These are phyloP conservation scores for Phragmatobia fuliginosa DNA, from an alignment of 2,888 invertebrate genomes.

Conservation along the genomic window DNA sequence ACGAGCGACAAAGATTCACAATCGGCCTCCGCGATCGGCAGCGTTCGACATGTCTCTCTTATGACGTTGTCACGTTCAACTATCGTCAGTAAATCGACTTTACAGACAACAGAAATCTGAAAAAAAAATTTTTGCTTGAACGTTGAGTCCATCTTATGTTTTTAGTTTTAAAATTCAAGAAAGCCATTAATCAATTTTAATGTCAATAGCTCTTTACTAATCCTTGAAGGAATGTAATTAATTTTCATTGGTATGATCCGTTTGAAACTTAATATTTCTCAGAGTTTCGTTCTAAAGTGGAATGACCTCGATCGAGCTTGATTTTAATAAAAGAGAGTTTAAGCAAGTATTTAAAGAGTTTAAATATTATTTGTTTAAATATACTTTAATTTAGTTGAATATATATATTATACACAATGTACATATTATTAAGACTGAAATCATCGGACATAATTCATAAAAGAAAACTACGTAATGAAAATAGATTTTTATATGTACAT, in stretches of 20 bases:
- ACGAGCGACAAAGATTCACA: too few relatives aligned
- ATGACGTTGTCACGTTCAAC: too few relatives aligned
- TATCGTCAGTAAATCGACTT: too few relatives aligned
- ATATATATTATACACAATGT: too few relatives aligned
- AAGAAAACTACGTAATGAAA: too few relatives aligned
- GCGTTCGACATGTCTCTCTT: too few relatives aligned
- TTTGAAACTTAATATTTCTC: conserved; percentile 1
- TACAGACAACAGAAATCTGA: too few relatives aligned
- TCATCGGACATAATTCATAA: background rate
- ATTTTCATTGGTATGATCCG: background rate
- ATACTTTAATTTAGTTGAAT: background rate
- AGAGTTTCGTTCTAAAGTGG: background rate
- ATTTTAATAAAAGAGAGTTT: background rate
- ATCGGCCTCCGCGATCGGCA: too few relatives aligned
- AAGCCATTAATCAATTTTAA: background rate
- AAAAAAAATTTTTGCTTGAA: too few relatives aligned
- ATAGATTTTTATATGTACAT: too few relatives aligned
- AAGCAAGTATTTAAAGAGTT: background rate
- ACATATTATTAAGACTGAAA: background rate
- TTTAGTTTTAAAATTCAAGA: background rate
- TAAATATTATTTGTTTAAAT: too few relatives aligned
- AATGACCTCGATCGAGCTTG: background rate
- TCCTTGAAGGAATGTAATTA: background rate
- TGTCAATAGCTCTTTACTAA: background rate
- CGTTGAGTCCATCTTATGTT: background rate